Base-by-base conservation (phyloP, 2,797 vertebrate species). In the Squalus acanthias region DNA sequence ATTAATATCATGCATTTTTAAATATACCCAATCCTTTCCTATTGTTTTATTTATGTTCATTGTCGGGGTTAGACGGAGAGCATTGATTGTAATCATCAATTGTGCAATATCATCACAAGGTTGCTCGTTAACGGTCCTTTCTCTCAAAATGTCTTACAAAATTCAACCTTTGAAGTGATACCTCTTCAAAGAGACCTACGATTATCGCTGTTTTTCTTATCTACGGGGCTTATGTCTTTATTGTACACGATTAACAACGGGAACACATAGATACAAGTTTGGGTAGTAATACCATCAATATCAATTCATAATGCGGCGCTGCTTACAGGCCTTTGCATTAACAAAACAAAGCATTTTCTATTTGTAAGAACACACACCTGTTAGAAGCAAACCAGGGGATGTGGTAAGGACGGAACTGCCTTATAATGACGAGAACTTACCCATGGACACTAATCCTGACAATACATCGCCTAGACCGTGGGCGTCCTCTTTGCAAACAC, bases 291-390 rank as follows among this genome's bases (percentile, higher is more conserved):
- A 33, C 9, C 50, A 20, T 76, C 1, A 70, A 57, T 29, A 74
- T 29, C 1, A 29, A 95, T 26, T 15, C 46, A 72, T 46, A 15
- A n/a, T 3, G 39, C 33, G 1, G 33, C 20, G n/a, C 33, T 39
- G 65, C n/a, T 2, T 29, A 50, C 57, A 63, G 46, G 50, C 53
- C 26, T 69, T 93, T 7, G 6, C 89, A 65, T 20, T 0, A n/a
- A n/a, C 33, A 92, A 39, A 65, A 15, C 1, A 33, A 65, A 39
- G 0, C 65, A 8, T 69, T 24, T 10, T 46, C 29, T 63, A 63
- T 33, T 57, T 91, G 88, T 63, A 24, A 69, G 65, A 93, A 72
- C 69, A 95, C 46, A 33, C 50, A 95, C 94, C 94, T 95, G 94
- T n/a, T 33, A 1, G 29, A 33, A 17, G 94, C 46, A 46, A 76